Conservation (phyloP, 2,888 invertebrate species). For the Cantharis rustica region DNA sequence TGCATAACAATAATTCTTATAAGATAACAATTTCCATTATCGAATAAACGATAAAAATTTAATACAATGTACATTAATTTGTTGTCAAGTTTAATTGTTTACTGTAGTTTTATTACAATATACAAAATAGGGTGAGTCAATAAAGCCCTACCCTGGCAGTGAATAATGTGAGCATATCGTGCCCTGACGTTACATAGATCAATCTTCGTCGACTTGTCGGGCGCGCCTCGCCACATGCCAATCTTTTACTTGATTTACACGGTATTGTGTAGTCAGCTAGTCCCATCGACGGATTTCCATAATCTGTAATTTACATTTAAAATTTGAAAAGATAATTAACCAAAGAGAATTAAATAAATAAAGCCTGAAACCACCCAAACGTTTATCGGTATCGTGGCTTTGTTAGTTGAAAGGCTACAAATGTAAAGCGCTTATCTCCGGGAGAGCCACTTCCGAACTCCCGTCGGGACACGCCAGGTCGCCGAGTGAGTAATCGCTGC, state of each 20-base stretch:
- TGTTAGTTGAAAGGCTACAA: conserved; percentile 52
- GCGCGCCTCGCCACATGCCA: conserved; percentile 52
- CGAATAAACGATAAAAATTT: neutral
- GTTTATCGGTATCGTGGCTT: conserved; percentile 44
- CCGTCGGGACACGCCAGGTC: conserved; percentile 47
- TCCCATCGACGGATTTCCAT: conserved; percentile 43
- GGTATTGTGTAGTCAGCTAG: conserved; percentile 40
- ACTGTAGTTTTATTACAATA: conserved; percentile 9
- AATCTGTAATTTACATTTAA: conserved; percentile 44
- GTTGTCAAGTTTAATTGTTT: neutral
- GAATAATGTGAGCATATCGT: conserved; percentile 52
- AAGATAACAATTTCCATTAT: neutral
- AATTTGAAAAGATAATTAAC: conserved; percentile 34
- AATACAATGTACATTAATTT: neutral
- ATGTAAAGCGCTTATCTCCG: conserved; percentile 55
- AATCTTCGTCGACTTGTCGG: conserved; percentile 48
- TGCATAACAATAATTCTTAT: neutral
- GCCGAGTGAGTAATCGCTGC: conserved; percentile 53
- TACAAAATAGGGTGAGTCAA: conserved; percentile 25
- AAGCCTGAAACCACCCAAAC: conserved; percentile 35
- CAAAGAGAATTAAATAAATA: conserved; percentile 28
- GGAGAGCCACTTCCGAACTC: conserved; percentile 52
- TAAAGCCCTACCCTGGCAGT: conserved; percentile 44
- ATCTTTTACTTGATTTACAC: conserved; percentile 52
- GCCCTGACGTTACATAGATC: conserved; percentile 49